Evolutionary conservation across 2,888 invertebrate species (phyloP).

Genomic region (Nemoura dubitans): DNA sequence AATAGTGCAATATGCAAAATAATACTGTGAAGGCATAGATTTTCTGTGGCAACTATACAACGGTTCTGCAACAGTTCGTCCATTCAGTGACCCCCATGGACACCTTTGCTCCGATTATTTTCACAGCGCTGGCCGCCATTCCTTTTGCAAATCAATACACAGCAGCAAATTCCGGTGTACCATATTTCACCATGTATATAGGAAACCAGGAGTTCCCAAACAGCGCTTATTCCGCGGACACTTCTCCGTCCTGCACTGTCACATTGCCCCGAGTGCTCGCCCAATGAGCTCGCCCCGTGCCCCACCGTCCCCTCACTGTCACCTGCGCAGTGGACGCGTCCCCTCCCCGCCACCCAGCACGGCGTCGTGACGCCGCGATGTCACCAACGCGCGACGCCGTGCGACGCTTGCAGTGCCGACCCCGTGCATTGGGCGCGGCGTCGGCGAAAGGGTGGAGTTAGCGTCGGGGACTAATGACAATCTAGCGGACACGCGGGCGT

Average conservation of each 20-base stretch:
- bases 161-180: neutral
- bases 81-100: too few relatives aligned
- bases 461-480: slow-evolving; percentile 19
- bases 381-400: neutral
- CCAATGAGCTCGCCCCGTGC: neutral
- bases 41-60: too few relatives aligned
- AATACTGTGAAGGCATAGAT: too few relatives aligned
- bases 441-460: slow-evolving; percentile 28
- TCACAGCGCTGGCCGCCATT: too few relatives aligned
- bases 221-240: neutral
- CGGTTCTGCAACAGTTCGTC: too few relatives aligned
- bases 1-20: too few relatives aligned
- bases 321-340: slow-evolving; percentile 24
- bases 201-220: neutral
- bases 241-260: neutral
- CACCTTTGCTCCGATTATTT: too few relatives aligned
- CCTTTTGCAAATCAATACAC: neutral
- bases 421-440: neutral
- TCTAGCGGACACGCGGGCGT: too few relatives aligned
- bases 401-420: neutral
- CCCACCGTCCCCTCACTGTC: neutral
- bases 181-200: neutral
- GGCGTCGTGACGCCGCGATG: slow-evolving; percentile 19
- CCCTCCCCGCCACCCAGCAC: neutral
- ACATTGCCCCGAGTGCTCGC: neutral